Percentiles rank a stretch among this genome's conserved stretches.
Conservation (phyloP, 2,888 invertebrate genomes). For the Anthrax anthrax region DNA sequence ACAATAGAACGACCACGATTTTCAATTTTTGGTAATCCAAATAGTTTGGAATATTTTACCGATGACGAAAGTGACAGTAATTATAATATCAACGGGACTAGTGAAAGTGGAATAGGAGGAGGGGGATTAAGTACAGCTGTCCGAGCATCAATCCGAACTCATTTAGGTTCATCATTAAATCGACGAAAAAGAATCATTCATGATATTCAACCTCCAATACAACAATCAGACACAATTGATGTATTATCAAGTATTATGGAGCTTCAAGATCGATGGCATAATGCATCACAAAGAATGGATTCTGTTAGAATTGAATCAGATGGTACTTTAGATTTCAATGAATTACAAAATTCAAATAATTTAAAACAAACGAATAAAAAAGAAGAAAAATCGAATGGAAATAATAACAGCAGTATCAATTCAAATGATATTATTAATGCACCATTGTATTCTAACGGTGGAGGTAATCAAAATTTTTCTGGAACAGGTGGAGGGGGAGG, state of each 20-base stretch:
- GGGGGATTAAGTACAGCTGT: slow-evolving; percentile 35
- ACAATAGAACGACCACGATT: slow-evolving; percentile 34
- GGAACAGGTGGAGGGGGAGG: slow-evolving; percentile 20
- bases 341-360: slow-evolving; percentile 18
- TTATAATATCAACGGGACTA: slow-evolving; percentile 16
- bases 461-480: slow-evolving; percentile 25
- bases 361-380: slow-evolving; percentile 3
- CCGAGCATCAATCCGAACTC: slow-evolving; percentile 25
- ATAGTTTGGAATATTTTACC: slow-evolving; percentile 57
- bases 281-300: not conserved
- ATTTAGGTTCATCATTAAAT: slow-evolving; percentile 1
- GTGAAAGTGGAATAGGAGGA: slow-evolving; percentile 30
- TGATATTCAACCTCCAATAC: slow-evolving; percentile 6
- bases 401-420: not conserved
- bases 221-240: slow-evolving; percentile 37
- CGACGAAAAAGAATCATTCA: slow-evolving; percentile 5
- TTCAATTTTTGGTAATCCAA: slow-evolving; percentile 49
- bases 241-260: slow-evolving; percentile 54
- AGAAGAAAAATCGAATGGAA: slow-evolving; percentile 2
- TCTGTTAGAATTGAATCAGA: slow-evolving; percentile 37
- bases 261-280: slow-evolving; percentile 52
- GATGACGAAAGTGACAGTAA: slow-evolving; percentile 32
- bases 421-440: slow-evolving; percentile 32
- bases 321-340: slow-evolving; percentile 44
- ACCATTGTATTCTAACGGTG: slow-evolving; percentile 44